A percentile compares a stretch with the other conserved stretches of the same genome.
Evolutionary conservation across 92 coral and sea anemone genomes (phyloP).

Genomic region (Palythoa heliodiscus): DNA sequence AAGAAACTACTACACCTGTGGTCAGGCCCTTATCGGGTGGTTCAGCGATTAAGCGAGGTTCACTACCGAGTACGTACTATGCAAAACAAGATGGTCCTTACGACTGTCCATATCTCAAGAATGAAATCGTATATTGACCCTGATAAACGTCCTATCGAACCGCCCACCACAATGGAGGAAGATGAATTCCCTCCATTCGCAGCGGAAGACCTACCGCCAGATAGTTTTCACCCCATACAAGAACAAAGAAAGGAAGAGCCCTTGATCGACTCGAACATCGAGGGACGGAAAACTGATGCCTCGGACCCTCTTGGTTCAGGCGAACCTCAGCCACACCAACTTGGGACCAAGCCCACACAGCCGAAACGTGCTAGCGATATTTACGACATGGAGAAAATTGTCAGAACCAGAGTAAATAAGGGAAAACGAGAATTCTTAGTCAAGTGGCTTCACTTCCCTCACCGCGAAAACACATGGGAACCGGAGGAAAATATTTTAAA

Average conservation of each 20-base stretch:
- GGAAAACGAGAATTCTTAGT: not conserved
- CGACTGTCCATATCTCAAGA: not conserved
- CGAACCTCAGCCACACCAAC: too few species aligned
- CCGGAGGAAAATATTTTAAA: not conserved
- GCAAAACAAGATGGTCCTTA: not conserved
- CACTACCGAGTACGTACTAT: not conserved
- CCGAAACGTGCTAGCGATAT: not conserved
- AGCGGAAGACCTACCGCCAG: not conserved
- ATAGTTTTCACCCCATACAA: not conserved
- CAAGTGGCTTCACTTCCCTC: not conserved
- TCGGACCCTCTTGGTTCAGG: not conserved
- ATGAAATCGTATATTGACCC: not conserved
- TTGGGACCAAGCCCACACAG: not conserved
- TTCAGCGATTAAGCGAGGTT: not conserved
- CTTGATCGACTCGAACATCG: not conserved
- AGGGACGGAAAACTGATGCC: not conserved
- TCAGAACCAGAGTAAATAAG: not conserved
- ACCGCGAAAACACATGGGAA: not conserved
- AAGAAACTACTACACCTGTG: not conserved
- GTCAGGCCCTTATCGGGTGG: constrained; percentile 3
- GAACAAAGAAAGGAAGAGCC: not conserved
- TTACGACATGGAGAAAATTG: not conserved
- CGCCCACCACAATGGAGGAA: not conserved
- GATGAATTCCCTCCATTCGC: not conserved
- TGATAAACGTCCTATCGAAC: not conserved